Evolutionary conservation across 2,113 vertebrate genomes (phyloP).

Genomic region (Vireo altiloquus): DNA sequence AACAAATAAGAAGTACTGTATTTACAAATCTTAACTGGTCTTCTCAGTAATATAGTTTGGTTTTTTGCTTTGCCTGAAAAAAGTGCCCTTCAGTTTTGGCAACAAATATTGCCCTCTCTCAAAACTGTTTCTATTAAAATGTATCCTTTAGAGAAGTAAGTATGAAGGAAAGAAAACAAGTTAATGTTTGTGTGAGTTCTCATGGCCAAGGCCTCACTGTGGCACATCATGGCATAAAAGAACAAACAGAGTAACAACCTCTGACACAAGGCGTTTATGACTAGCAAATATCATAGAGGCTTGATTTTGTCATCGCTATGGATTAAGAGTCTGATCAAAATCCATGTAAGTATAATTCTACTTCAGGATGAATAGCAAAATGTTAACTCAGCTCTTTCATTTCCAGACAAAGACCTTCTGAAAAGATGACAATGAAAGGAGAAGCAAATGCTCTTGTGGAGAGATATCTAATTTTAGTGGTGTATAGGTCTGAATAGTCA

Average conservation of each 20-base stretch:
- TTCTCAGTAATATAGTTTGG: background rate
- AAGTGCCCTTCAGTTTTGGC: background rate
- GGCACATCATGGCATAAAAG: background rate
- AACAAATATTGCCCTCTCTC: background rate
- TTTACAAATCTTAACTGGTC: background rate
- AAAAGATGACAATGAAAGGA: background rate
- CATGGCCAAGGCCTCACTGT: background rate
- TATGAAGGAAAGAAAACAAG: background rate
- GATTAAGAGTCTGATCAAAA: background rate
- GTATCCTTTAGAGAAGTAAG: background rate
- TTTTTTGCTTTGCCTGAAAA: background rate
- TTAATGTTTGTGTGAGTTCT: background rate
- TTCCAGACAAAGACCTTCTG: background rate
- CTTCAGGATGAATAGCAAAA: constrained; percentile 9
- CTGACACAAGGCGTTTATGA: background rate
- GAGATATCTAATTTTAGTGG: background rate
- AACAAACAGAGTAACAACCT: background rate
- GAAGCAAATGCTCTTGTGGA: background rate
- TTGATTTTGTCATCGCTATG: background rate
- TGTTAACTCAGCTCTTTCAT: background rate
- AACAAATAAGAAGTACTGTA: background rate
- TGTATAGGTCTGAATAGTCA: background rate
- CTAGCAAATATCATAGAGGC: background rate
- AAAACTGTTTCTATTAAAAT: background rate
- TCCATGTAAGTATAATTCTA: background rate